These are phyloP conservation scores for Phylloscopus trochilus DNA, from an alignment of 2,113 vertebrate genomes.

Conservation along the genomic window DNA sequence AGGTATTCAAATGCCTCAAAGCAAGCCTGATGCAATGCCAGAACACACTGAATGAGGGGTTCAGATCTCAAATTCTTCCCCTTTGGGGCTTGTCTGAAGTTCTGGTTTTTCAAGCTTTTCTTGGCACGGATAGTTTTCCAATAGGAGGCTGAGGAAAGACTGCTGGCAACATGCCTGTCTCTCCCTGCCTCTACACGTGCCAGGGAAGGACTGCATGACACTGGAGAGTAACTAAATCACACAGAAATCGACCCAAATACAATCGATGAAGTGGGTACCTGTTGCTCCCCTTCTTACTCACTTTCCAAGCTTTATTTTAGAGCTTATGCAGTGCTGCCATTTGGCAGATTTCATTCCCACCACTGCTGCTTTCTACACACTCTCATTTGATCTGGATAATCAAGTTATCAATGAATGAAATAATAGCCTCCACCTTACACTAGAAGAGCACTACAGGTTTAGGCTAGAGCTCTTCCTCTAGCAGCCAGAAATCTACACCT, in stretches of 20 bases:
- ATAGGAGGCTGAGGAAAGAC: constrained; percentile 10
- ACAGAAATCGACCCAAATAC: background rate
- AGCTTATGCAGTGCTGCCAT: background rate
- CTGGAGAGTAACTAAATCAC: background rate
- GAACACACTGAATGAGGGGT: background rate
- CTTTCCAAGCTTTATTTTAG: background rate
- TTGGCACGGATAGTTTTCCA: background rate
- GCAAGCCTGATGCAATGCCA: background rate
- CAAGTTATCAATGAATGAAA: background rate
- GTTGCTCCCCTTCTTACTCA: background rate
- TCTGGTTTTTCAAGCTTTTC: constrained; percentile 3
- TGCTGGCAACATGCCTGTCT: background rate
- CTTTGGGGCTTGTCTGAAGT: background rate
- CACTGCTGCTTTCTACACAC: background rate
- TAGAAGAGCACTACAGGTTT: background rate
- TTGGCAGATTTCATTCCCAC: background rate
- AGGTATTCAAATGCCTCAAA: background rate
- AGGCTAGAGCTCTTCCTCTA: background rate
- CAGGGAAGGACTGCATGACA: background rate
- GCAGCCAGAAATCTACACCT: background rate
- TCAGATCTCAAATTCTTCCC: background rate
- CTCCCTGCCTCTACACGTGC: background rate
- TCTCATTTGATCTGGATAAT: background rate
- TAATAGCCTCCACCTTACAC: background rate
- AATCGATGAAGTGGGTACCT: background rate